A percentile compares a stretch with the other conserved stretches of the same genome.
These are phyloP conservation scores for Scaptomyza polygonia DNA, from an alignment of 2,888 invertebrate genomes.

Conservation along the genomic window DNA sequence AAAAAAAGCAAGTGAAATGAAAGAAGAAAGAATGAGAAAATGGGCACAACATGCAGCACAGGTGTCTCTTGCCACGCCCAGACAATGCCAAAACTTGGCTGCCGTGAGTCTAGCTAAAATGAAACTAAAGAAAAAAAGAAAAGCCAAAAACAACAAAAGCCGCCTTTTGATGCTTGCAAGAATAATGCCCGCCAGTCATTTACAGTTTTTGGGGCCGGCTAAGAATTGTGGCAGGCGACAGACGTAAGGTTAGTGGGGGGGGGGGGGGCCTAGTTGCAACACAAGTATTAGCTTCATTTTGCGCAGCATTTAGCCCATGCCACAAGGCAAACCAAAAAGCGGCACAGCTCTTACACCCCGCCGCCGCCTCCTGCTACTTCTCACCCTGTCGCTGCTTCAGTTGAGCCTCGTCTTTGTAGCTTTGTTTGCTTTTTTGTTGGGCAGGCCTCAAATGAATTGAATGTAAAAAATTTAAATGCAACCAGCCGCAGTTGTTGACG, in stretches of 20 bases:
- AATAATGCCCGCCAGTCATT: constrained; percentile 62
- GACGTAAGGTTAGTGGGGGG: constrained; percentile 15
- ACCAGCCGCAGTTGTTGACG: constrained; percentile 65
- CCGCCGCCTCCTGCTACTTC: too few species aligned
- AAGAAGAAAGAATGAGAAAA: constrained; percentile 39
- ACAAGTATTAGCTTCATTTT: constrained; percentile 80
- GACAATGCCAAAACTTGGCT: constrained; percentile 38
- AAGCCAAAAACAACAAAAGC: constrained; percentile 17
- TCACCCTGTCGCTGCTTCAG: too few species aligned
- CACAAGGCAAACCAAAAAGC: constrained; percentile 16
- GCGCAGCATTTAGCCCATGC: constrained; percentile 60
- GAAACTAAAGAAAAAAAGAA: background rate
- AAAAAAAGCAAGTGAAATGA: constrained; percentile 44
- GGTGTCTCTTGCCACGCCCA: constrained; percentile 60
- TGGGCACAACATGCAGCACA: constrained; percentile 32
- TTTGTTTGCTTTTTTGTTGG: constrained; percentile 70
- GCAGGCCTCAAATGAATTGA: constrained; percentile 80
- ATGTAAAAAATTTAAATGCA: constrained; percentile 81
- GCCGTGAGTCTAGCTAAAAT: background rate
- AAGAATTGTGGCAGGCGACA: background rate
- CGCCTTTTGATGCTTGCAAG: constrained; percentile 50
- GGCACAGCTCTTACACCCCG: constrained; percentile 6
- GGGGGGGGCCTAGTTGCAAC: constrained; percentile 66
- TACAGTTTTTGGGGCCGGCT: constrained; percentile 31
- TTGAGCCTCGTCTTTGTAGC: constrained; percentile 62